A percentile compares a stretch with the other conserved stretches of the same genome.
Evolutionary conservation across 2,113 vertebrate species (phyloP).

Genomic region (Alouatta palliata): DNA sequence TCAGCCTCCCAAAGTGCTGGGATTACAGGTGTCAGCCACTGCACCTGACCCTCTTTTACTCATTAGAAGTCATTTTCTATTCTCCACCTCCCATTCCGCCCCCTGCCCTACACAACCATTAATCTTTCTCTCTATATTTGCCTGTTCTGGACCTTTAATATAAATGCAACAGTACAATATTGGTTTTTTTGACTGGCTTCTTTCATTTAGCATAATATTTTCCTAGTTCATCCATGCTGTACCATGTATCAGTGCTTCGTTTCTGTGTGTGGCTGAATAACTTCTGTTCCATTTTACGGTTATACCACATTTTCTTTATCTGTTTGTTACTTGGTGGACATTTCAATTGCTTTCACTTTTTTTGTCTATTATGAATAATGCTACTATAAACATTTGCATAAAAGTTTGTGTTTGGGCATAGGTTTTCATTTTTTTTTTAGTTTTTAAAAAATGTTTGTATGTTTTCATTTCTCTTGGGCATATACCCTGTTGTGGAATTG

Average conservation of each 20-base stretch:
- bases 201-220: background rate
- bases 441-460: too few species aligned
- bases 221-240: background rate
- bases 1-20: too few species aligned
- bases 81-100: background rate
- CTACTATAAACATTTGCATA: background rate
- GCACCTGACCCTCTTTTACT: background rate
- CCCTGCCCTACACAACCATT: background rate
- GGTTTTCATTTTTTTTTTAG: background rate
- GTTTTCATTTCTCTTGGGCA: background rate
- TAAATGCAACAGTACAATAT: background rate
- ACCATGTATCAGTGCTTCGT: background rate
- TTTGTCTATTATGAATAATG: background rate
- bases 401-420: background rate
- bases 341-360: background rate
- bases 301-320: background rate
- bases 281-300: background rate
- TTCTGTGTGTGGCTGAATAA: background rate
- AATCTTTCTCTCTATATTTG: background rate
- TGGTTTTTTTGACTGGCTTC: background rate
- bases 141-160: background rate
- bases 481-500: background rate
- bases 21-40: too few species aligned
- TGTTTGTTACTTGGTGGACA: background rate
- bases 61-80: background rate